phyloP scores from a whole-genome alignment of 2,888 invertebrate species.

The Lacanobia oleracea region DNA sequence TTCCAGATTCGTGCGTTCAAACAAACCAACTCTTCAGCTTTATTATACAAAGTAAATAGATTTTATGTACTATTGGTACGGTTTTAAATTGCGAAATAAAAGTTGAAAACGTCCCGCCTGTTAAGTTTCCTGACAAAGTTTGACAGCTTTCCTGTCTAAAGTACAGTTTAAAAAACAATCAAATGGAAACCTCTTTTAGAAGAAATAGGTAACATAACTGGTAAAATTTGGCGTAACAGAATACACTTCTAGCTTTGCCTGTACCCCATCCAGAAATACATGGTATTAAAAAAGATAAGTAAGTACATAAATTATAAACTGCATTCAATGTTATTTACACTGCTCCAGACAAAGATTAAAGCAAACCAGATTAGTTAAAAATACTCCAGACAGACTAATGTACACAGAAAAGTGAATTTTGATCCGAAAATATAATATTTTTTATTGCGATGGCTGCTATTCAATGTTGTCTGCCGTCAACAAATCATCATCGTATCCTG shows the following conservation, averaged over 20 bases:
- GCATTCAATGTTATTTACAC: slow-evolving; percentile 8
- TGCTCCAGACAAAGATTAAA: slow-evolving; percentile 24
- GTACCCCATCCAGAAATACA: background rate
- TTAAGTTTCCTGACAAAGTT: no score
- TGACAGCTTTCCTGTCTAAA: no score
- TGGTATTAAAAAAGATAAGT: background rate
- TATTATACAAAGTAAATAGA: no score
- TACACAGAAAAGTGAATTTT: slow-evolving; percentile 24
- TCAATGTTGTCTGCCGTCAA: slow-evolving; percentile 30
- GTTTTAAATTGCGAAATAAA: no score
- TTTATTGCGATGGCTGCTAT: slow-evolving; percentile 8
- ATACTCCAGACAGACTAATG: slow-evolving; percentile 45
- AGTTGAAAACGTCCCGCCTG: no score
- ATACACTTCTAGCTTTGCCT: no score
- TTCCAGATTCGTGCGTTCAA: no score
- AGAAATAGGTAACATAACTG: background rate
- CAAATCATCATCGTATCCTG: slow-evolving; percentile 27
- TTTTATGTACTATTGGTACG: no score
- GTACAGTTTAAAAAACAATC: background rate
- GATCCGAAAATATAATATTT: slow-evolving; percentile 27
- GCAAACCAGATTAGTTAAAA: slow-evolving; percentile 23
- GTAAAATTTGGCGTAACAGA: no score
- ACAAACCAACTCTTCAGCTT: no score
- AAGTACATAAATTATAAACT: background rate
- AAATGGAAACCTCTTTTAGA: background rate